Conservation (phyloP, 2,113 vertebrate species). For the Vidua macroura region DNA sequence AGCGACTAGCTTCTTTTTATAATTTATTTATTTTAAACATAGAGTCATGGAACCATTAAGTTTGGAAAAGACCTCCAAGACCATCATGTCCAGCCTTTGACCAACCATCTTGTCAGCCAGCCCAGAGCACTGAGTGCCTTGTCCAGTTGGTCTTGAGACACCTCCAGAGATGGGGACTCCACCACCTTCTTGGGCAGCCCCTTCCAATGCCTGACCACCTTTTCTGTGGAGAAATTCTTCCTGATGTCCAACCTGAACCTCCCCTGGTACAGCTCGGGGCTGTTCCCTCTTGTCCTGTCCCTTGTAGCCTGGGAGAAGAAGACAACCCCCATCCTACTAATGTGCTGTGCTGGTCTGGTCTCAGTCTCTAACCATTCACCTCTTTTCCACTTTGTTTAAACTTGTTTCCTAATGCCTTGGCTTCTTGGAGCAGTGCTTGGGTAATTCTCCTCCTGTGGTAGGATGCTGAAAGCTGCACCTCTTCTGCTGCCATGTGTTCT, state of each 20-base stretch:
- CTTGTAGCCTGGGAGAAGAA: not conserved
- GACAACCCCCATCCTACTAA: not conserved
- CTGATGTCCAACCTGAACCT: not conserved
- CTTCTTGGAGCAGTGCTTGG: not conserved
- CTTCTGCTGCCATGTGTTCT: not conserved
- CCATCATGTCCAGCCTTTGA: not conserved
- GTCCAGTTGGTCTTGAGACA: not conserved
- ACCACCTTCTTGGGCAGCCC: not conserved
- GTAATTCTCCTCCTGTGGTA: not conserved
- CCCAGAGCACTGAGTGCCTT: not conserved
- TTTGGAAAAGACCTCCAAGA: not conserved
- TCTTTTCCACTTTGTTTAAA: not conserved
- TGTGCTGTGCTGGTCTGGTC: not conserved
- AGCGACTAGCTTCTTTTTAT: not conserved
- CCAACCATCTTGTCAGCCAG: not conserved
- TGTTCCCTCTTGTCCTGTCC: not conserved
- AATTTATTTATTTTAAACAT: not conserved
- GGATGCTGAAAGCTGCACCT: not conserved
- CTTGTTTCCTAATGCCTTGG: not conserved
- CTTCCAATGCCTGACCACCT: not conserved
- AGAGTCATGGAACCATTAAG: not conserved
- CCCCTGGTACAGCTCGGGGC: not conserved
- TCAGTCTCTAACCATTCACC: not conserved
- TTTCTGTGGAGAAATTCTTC: not conserved
- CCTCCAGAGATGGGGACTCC: not conserved